These are phyloP conservation scores for Cerastoderma edule DNA, from an alignment of 2,888 invertebrate genomes.

Conservation along the genomic window DNA sequence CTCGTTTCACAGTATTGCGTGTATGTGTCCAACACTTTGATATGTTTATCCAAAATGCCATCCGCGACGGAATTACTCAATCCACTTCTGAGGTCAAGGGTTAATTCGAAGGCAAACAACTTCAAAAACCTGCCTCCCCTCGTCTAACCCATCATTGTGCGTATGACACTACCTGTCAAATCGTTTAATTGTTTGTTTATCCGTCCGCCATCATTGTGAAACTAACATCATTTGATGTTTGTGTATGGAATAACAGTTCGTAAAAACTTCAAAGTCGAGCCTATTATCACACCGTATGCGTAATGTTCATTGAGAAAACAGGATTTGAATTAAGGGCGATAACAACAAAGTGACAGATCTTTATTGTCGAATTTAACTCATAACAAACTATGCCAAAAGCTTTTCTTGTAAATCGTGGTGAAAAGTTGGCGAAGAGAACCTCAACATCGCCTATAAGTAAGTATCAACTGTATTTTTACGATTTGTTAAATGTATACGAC, in stretches of 20 bases:
- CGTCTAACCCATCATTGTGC: slow-evolving; percentile 8
- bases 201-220: not conserved
- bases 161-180: slow-evolving; percentile 19
- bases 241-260: slow-evolving; percentile 7
- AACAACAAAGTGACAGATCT: slow-evolving; percentile 7
- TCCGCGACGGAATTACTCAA: too few species aligned
- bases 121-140: slow-evolving; percentile 2
- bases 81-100: too few species aligned
- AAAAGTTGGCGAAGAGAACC: slow-evolving; percentile 27
- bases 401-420: slow-evolving; percentile 47
- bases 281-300: slow-evolving; percentile 5
- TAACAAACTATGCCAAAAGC: slow-evolving; percentile 50
- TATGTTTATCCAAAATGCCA: too few species aligned
- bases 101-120: slow-evolving; percentile 5
- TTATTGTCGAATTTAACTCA: slow-evolving; percentile 16
- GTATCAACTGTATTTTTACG: too few species aligned
- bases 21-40: too few species aligned
- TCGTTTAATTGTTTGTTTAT: slow-evolving; percentile 22
- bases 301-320: slow-evolving; percentile 13
- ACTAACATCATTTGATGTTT: slow-evolving; percentile 17
- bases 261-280: slow-evolving; percentile 23
- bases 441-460: slow-evolving; percentile 11
- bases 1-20: too few species aligned
- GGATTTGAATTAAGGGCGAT: not conserved
- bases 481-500: too few species aligned